Percentiles rank a stretch among this genome's conserved stretches.
phyloP scores from a whole-genome alignment of 1,140 invertebrate genomes.

The Pseudachorutes palmiensis region DNA sequence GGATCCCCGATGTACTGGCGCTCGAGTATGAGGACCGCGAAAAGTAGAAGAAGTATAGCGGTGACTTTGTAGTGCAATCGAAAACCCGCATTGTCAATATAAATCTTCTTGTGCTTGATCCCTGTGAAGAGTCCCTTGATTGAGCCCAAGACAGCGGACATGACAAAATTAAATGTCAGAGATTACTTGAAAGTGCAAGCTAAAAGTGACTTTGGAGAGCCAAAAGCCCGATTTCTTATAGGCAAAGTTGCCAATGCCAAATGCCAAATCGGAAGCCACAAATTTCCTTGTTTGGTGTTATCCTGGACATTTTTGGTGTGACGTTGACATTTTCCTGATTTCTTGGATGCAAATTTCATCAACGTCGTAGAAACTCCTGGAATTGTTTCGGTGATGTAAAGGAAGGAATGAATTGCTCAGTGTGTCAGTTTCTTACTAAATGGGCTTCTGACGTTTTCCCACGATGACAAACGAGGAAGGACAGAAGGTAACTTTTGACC shows the following conservation, averaged over 20 bases:
- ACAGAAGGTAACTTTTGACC: neutral
- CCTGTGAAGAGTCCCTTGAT: neutral
- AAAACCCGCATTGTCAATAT: slow-evolving; percentile 57
- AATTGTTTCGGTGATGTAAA: neutral
- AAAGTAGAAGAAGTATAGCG: slow-evolving; percentile 54
- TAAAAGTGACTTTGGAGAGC: no score
- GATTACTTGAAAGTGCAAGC: no score
- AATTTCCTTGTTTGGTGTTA: no score
- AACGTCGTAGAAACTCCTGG: no score
- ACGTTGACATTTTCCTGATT: no score
- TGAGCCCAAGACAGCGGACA: neutral
- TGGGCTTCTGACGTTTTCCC: neutral
- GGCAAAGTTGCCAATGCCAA: no score
- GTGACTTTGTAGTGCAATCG: slow-evolving; percentile 61
- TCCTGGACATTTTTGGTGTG: no score
- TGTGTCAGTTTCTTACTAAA: neutral
- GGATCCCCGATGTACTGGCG: slow-evolving; percentile 65
- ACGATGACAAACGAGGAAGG: neutral
- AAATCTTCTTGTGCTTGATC: neutral
- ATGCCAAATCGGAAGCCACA: no score
- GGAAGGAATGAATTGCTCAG: neutral
- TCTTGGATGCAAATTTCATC: no score
- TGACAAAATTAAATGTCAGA: neutral
- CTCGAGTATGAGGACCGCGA: slow-evolving; percentile 56
- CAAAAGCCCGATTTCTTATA: neutral